Evolutionary conservation across 2,113 vertebrate species (phyloP), one percentile per base, ranked within the genome.

Genomic region (Epinephelus cyanopodus): DNA sequence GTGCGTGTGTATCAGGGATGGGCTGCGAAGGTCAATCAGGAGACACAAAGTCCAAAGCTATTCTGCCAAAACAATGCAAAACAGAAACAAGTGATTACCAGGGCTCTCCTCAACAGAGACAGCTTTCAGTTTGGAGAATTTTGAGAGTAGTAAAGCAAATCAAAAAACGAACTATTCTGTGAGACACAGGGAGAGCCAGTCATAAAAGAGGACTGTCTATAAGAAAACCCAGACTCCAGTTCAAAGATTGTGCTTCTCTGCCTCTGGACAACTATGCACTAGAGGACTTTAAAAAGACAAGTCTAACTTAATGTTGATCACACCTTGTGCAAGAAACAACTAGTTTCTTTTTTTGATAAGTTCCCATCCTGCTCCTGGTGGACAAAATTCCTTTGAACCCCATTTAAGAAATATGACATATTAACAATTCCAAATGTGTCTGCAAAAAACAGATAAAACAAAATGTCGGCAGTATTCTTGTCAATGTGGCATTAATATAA

Each of bases 11-110:
- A 18, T 70, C 62, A 57, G 50, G 33, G 54, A 81, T 50, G 57
- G 56, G 39, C 62, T 79, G 64, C 4, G 81, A 84, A 90, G 86
- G 90, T 91, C 87, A 86, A 74, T 70, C 64, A 72, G 50, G 74
- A 89, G 58, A 79, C 72, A 50, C 64, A 53, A 56, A 64, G 66
- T 82, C 79, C 66, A 81, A 79, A 86, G 62, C 1, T 17, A 72
- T 78, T 61, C 25, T 70, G 9, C 61, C 19, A 68, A 57, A 77
- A 68, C 71, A 76, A 62, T 48, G 14, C 52, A 18, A 61, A 74
- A 75, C 47, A 45, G 54, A 66, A 33, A 50, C 11, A 67, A 42
- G 21, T 39, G 11, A 54, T 61, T 14, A 42, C 9, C 15, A 18
- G 19, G 37, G 23, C 12, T 45, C 52, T 62, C 53, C 3, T 11